Evolutionary conservation across 1,140 invertebrate species (phyloP), one percentile per base, ranked within the genome.

Genomic region (Chironomus tepperi): DNA sequence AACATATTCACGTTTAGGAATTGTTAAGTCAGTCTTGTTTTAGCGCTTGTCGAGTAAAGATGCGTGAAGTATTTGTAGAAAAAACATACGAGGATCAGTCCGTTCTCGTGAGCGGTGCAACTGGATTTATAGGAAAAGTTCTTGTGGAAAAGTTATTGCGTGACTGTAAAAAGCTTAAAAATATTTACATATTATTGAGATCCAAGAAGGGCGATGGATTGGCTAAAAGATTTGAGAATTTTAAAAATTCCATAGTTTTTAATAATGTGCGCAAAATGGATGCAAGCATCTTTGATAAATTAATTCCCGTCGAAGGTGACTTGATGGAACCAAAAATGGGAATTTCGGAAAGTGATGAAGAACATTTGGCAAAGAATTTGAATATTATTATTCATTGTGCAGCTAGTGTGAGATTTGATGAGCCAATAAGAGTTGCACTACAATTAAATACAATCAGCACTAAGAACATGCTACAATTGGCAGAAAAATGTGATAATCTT

Each of bases 361-460:
- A 84, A 57, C 79, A 84, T 12, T 79, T 95, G 0, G 81, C 83
- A 10, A 81, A 86, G 7, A 84, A 88, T 73, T 86, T 93, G 8
- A 79, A 88, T 65, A 83, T 96, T 42, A 89, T 97, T 15, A 93
- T 97, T 79, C 94, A 97, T 79, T 90, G 87, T 15, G 95, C 95
- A 0, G 95, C 95, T 0, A 95, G 93, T 16, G 88, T 97, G 83
- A 83, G 74, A 83, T 96, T 96, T 82, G 92, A 94, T 78, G 94
- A 96, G 80, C 87, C 89, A 0, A 83, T 96, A 7, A 89, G 89
- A 79, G 82, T 85, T 7, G 86, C 89, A 0, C 83, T 88, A 0
- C 83, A 83, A 0, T 82, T 89, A 21, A 90, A 90, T 77, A 84
- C 89, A 0, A 81, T 85, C 43, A 88, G 88, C 6, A 89, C 88